Percentiles rank a stretch among this genome's conserved stretches.
Conservation (phyloP, 2,888 invertebrate species). For the Helleia helle region DNA sequence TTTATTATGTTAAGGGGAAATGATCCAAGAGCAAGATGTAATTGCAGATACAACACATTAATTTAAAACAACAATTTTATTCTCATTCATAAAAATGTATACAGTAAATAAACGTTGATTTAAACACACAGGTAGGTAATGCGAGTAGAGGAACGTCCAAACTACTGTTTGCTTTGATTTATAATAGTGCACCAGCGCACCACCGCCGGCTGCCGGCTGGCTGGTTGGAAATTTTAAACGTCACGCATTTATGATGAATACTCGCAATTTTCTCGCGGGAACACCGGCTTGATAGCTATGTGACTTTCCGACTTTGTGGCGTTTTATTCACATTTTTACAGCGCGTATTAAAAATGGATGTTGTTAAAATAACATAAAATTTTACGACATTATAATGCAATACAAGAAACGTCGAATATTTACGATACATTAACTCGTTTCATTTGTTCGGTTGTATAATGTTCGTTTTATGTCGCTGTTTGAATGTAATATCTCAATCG, state of each 20-base stretch:
- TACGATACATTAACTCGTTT: constrained; percentile 6
- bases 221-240: constrained; percentile 63
- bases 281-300: constrained; percentile 43
- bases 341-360: constrained; percentile 19
- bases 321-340: constrained; percentile 27
- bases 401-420: constrained; percentile 6
- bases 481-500: neutral
- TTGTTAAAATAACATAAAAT: constrained; percentile 9
- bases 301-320: constrained; percentile 29
- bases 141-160: constrained; percentile 38
- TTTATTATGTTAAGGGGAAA: too few species aligned
- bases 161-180: constrained; percentile 62
- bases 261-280: constrained; percentile 64
- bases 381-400: constrained; percentile 8
- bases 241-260: constrained; percentile 69
- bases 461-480: neutral
- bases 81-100: neutral
- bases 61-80: constrained; percentile 11
- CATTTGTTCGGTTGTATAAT: constrained; percentile 4
- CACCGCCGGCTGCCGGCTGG: constrained; percentile 43
- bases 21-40: too few species aligned
- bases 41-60: too few species aligned
- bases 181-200: constrained; percentile 38
- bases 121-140: constrained; percentile 24
- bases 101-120: constrained; percentile 21